Base-by-base conservation (phyloP, 2,113 vertebrate genomes). In the Beaufortia kweichowensis region DNA sequence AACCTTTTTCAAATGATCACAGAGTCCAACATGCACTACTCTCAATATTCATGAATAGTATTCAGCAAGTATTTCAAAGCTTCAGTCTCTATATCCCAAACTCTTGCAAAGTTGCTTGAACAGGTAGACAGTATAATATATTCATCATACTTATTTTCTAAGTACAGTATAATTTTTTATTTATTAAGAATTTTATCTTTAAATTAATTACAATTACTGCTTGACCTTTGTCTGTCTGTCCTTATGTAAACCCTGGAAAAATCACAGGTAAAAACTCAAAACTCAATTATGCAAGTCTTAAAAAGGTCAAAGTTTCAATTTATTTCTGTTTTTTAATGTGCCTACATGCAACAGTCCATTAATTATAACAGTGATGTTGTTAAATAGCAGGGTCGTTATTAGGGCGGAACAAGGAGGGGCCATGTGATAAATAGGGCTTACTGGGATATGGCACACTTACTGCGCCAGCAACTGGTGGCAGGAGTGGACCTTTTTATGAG, bases 21-120 rank as follows among this genome's bases (percentile, higher is more conserved):
- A 21, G 3, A 15, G 50, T 29, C 67, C 48, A 56, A 31, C 67
- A 56, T 56, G 24, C 46, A 14, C 67, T 23, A 29, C 29, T 66
- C 3, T 14, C 2, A 55, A 6, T 31, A 29, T 50, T 62, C 29
- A 79, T 31, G 62, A 75, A 74, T 75, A n/a, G n/a, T n/a, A 75
- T 75, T 48, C 28, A 46, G 33, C 65, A 28, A 68, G 33, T 31
- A 17, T 59, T 66, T 17, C 24, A 74, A 24, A 43, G 29, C 24
- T 33, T 35, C 66, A 23, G 26, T 48, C 28, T 69, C 48, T 70
- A 29, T 55, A 55, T 41, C 26, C 10, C 64, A 68, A 50, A 31
- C 26, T 26, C 1, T 31, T 0, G 8, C 57, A 48, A 1, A 28
- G n/a, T 53, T 1, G 5, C 9, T 29, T 21, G 11, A 5, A 33